phyloP scores from a whole-genome alignment of 2,888 invertebrate species.

The Dicyrtoma fusca region DNA sequence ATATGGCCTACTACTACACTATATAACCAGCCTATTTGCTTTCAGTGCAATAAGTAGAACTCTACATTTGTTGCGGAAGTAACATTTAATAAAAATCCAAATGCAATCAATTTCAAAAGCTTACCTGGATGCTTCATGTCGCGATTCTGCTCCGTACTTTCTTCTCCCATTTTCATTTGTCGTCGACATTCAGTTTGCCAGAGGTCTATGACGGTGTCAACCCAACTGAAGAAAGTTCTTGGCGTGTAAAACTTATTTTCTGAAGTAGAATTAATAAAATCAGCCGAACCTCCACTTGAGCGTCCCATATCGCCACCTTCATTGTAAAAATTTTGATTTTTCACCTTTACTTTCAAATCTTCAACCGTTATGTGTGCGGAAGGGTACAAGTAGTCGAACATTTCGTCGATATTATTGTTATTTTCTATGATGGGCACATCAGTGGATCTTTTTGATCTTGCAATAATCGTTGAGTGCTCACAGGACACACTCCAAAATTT shows the following conservation, averaged over 20 bases:
- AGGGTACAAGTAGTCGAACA: constrained; percentile 53
- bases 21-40: no score
- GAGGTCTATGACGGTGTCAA: constrained; percentile 43
- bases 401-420: constrained; percentile 41
- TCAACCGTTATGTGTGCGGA: constrained; percentile 39
- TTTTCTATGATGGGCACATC: constrained; percentile 23
- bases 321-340: neutral
- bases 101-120: constrained; percentile 5
- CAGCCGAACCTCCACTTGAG: no score
- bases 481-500: constrained; percentile 50
- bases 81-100: no score
- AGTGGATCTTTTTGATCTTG: constrained; percentile 19
- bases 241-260: constrained; percentile 10
- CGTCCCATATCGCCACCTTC: no score
- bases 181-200: constrained; percentile 47
- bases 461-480: constrained; percentile 31
- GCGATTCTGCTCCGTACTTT: neutral
- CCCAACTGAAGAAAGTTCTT: constrained; percentile 41
- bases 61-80: no score
- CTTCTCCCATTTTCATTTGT: neutral
- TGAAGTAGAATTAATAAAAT: neutral
- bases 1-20: no score
- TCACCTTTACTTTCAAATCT: constrained; percentile 7
- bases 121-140: neutral
- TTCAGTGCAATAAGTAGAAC: no score